Evolutionary conservation across 2,113 vertebrate genomes (phyloP), one percentile per base, ranked within the genome.

Genomic region (Chaetops frenatus): DNA sequence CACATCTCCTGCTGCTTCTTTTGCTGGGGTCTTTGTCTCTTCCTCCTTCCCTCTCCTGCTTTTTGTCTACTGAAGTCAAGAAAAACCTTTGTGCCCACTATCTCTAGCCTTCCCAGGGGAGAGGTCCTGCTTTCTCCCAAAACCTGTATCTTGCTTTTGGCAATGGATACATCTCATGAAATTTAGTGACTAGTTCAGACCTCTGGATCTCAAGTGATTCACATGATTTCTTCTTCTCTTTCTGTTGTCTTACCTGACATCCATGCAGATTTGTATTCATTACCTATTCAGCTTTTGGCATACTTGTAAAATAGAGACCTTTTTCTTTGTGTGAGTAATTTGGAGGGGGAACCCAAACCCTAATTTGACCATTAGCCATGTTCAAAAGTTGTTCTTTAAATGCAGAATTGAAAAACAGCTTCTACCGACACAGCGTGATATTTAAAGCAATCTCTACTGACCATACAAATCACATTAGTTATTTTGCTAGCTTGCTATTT

Each of bases 361-460:
- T 40, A 15, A 54, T 89, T 94, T 95, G 73, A n/a, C 36, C 67
- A 31, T 79, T 79, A 89, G 22, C 81, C 15, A 2, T 53, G 40
- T 81, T 92, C 53, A 79, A 20, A 95, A 84, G 48, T 36, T 76
- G 60, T 64, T 87, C 38, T 95, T 86, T 44, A 91, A 74, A 77
- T 64, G 69, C 25, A 61, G 56, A 48, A 64, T 65, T 79, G 45
- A 89, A 64, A 93, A 94, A 40, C 53, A 36, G 33, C 45, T 78
- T 60, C 60, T 84, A 5, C 56, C 76, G 79, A 64, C 72, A 21
- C 45, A 45, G 31, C 22, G 28, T 36, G 73, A 64, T 92, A 45
- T 84, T 95, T 89, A 88, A 76, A 94, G 86, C 92, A 79, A 65
- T 89, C 60, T 94, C 70, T 70, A 27, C 73, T 81, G 91, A 94